Percentiles rank a stretch among this genome's conserved stretches.
phyloP scores from a whole-genome alignment of 2,797 vertebrate species.

The Peromyscus eremicus region DNA sequence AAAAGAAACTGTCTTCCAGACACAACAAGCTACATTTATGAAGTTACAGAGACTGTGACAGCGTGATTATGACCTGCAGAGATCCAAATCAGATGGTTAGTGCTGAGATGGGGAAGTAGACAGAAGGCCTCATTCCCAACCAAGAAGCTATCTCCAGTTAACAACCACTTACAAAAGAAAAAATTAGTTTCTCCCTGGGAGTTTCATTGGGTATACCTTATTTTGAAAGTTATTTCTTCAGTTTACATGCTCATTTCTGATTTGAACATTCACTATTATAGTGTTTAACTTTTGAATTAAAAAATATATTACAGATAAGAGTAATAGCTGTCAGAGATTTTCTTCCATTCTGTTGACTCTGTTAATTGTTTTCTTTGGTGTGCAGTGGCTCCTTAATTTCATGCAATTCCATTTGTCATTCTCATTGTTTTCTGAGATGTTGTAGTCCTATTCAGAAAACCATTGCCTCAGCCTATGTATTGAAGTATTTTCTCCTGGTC shows the following conservation, averaged over 20 bases:
- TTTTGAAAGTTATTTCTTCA: neutral
- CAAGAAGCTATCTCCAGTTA: too few relatives aligned
- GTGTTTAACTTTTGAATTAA: neutral
- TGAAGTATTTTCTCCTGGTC: neutral
- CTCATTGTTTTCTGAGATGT: neutral
- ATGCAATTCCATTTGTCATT: neutral
- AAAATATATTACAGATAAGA: neutral
- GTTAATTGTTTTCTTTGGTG: neutral
- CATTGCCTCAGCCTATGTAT: too few relatives aligned
- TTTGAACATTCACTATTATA: neutral
- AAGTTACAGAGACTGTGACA: too few relatives aligned
- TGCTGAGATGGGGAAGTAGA: too few relatives aligned
- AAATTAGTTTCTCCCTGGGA: too few relatives aligned
- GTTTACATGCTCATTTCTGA: neutral
- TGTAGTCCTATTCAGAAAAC: neutral
- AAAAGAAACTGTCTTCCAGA: too few relatives aligned
- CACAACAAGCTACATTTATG: too few relatives aligned
- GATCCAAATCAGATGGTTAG: too few relatives aligned
- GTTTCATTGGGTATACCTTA: neutral
- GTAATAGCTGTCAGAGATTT: neutral
- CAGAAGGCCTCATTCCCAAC: too few relatives aligned
- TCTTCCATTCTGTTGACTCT: neutral
- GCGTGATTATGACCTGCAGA: too few relatives aligned
- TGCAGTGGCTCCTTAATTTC: neutral
- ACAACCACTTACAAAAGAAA: too few relatives aligned